phyloP scores from a whole-genome alignment of 2,113 vertebrate species.

The Martes martes region DNA sequence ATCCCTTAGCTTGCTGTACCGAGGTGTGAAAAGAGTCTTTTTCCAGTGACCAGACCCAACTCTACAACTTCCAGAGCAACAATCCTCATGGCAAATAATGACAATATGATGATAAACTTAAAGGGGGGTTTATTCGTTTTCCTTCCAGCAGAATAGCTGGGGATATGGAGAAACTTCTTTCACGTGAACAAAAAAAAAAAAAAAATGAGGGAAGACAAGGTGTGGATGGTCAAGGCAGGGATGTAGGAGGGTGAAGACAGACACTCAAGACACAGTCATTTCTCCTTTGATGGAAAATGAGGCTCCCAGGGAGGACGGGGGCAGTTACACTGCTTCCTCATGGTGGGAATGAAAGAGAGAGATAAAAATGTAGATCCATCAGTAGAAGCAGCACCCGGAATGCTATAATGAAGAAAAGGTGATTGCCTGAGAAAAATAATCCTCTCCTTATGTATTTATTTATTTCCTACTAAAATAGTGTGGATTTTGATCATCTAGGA shows the following conservation, averaged over 20 bases:
- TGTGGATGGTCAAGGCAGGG: too few species aligned
- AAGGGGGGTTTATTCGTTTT: not conserved
- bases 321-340: not conserved
- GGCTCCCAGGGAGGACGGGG: fast-evolving
- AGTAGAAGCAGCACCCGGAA: fast-evolving
- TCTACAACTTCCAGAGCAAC: not conserved
- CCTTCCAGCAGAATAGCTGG: not conserved
- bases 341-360: fast-evolving
- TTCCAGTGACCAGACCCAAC: not conserved
- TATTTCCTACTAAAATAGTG: not conserved
- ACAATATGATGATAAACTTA: not conserved
- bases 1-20: too few species aligned
- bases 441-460: not conserved
- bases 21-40: not conserved
- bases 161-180: not conserved
- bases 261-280: fast-evolving
- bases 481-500: not conserved
- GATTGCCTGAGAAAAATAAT: not conserved
- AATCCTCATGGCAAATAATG: fast-evolving
- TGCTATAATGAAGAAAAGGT: not conserved
- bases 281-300: not conserved
- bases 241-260: not conserved
- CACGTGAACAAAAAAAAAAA: not conserved
- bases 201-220: not conserved
- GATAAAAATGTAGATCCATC: not conserved